Percentiles rank a stretch among this genome's conserved stretches.
Evolutionary conservation across 2,113 vertebrate genomes (phyloP).

Genomic region (Neomonachus schauinslandi): DNA sequence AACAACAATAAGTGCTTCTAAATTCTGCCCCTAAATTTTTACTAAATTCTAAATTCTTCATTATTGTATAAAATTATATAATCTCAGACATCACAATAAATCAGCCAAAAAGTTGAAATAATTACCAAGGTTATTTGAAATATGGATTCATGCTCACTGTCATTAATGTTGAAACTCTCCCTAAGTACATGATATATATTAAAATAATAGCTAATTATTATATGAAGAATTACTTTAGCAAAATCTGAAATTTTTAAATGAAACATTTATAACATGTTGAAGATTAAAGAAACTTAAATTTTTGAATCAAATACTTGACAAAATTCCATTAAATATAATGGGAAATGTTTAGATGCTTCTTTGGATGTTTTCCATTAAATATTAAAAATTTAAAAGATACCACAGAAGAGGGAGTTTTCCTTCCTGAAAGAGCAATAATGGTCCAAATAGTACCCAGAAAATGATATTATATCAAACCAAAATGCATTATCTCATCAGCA

Average conservation of each 20-base stretch:
- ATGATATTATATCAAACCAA: neutral
- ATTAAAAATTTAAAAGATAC: neutral
- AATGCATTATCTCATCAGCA: neutral
- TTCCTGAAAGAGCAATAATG: neutral
- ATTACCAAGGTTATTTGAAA: neutral
- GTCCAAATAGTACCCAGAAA: neutral
- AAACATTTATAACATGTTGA: neutral
- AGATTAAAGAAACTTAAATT: neutral
- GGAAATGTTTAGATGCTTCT: neutral
- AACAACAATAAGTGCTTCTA: neutral
- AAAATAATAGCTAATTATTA: constrained; percentile 5
- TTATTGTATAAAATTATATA: neutral
- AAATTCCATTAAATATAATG: neutral
- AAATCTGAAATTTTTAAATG: neutral
- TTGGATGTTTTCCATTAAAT: neutral
- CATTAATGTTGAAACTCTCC: neutral
- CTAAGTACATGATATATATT: neutral
- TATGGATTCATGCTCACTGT: neutral
- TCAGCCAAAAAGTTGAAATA: neutral
- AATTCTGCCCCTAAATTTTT: neutral
- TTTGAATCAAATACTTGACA: neutral
- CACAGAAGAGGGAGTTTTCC: neutral
- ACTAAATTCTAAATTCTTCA: neutral
- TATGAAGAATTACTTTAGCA: neutral
- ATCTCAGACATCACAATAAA: neutral